Percentiles rank a stretch among this genome's conserved stretches.
Evolutionary conservation across 2,797 vertebrate species (phyloP).

Genomic region (Ambastaia sidthimunki): DNA sequence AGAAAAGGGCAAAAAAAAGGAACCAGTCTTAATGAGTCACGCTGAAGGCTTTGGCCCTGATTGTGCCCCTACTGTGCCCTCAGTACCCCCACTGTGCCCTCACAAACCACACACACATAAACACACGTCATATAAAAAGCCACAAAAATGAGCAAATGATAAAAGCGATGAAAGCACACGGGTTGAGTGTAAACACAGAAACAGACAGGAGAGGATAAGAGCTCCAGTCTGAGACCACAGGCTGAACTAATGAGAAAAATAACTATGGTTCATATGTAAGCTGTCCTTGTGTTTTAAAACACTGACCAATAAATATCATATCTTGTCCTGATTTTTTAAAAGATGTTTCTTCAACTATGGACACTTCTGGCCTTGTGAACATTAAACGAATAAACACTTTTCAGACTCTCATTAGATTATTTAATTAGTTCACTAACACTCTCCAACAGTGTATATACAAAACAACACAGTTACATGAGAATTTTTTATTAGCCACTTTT

Average conservation of each 20-base stretch:
- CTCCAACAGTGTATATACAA: too few species aligned
- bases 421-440: too few species aligned
- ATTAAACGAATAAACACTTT: too few species aligned
- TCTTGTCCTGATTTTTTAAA: neutral
- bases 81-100: constrained; percentile 2
- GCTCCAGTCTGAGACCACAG: neutral
- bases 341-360: constrained; percentile 11
- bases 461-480: too few species aligned
- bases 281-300: neutral
- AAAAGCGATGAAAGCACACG: constrained; percentile 38
- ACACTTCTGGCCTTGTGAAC: neutral
- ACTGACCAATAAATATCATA: too few species aligned
- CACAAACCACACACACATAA: constrained; percentile 33
- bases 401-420: too few species aligned
- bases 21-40: constrained; percentile 55
- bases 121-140: neutral
- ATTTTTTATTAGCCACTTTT: neutral
- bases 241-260: neutral
- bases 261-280: neutral
- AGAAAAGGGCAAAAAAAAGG: constrained; percentile 55
- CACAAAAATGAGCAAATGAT: constrained; percentile 43
- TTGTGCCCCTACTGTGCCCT: constrained; percentile 27
- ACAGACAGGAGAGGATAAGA: constrained; percentile 42
- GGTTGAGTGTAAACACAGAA: constrained; percentile 32
- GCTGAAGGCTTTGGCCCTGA: constrained; percentile 35